Conservation (phyloP, 2,797 vertebrate species). For the Phoeniculus purpureus region DNA sequence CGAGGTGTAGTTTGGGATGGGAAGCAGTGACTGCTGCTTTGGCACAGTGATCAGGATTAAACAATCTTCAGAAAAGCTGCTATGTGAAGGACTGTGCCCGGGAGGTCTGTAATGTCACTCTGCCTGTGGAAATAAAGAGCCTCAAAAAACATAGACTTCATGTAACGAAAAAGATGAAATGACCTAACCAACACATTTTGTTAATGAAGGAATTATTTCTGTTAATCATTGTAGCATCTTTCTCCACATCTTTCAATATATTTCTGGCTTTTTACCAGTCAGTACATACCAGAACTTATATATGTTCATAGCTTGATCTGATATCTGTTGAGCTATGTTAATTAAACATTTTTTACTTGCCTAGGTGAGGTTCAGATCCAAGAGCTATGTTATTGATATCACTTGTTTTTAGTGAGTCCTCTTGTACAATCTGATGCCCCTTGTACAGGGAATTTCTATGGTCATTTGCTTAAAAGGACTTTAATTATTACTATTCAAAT, state of each 20-base stretch:
- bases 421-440: not conserved
- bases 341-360: not conserved
- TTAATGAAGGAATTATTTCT: not conserved
- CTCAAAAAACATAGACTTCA: not conserved
- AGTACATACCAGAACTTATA: not conserved
- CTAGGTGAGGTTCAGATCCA: not conserved
- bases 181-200: not conserved
- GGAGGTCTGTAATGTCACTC: not conserved
- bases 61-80: not conserved
- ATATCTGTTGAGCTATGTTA: not conserved
- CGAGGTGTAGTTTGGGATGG: not conserved
- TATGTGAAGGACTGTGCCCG: not conserved
- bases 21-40: not conserved
- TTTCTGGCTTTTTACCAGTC: not conserved
- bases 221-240: not conserved
- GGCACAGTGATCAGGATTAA: not conserved
- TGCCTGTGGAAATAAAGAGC: not conserved
- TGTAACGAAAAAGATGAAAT: not conserved
- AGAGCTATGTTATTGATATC: not conserved
- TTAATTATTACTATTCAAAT: not conserved
- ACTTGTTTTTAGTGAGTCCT: not conserved
- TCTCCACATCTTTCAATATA: not conserved
- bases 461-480: too few species aligned
- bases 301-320: not conserved
- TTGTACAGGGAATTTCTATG: too few species aligned